Percentiles rank a stretch among this genome's conserved stretches.
phyloP scores from a whole-genome alignment of 1,140 invertebrate genomes.

The Lycorma delicatula region DNA sequence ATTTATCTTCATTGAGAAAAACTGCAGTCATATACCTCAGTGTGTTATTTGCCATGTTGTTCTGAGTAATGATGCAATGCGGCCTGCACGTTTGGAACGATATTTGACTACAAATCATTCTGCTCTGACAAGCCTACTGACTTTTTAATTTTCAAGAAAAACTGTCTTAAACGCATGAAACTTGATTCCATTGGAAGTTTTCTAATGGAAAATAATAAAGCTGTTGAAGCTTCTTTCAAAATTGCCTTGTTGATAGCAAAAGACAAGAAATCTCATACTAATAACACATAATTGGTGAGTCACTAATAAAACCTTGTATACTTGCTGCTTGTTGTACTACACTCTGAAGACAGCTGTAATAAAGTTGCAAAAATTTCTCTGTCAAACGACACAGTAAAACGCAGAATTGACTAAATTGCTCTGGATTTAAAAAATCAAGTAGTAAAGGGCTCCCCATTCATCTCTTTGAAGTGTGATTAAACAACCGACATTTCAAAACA shows the following conservation, averaged over 20 bases:
- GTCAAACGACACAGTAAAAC: too few relatives aligned
- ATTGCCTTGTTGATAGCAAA: constrained; percentile 15
- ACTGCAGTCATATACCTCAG: constrained; percentile 2
- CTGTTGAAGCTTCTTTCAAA: constrained; percentile 13
- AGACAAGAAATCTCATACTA: constrained; percentile 15
- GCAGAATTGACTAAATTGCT: too few relatives aligned
- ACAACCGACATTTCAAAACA: too few relatives aligned
- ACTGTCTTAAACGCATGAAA: constrained; percentile 11
- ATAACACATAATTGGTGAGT: constrained; percentile 11
- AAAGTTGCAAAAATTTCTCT: too few relatives aligned
- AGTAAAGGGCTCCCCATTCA: too few relatives aligned
- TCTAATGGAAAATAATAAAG: neutral
- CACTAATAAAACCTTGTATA: constrained; percentile 8
- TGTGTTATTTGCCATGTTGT: constrained; percentile 13
- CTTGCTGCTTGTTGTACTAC: constrained; percentile 9
- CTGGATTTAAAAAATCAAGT: too few relatives aligned
- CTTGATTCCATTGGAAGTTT: neutral
- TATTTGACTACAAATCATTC: constrained; percentile 15
- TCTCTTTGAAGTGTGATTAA: too few relatives aligned
- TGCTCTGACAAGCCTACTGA: constrained; percentile 6
- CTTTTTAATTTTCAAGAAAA: constrained; percentile 13
- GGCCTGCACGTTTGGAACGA: constrained; percentile 7
- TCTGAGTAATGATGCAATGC: constrained; percentile 13
- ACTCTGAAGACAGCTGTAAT: constrained; percentile 7
- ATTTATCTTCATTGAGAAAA: constrained; percentile 10